phyloP scores from a whole-genome alignment of 2,888 invertebrate species.

The Drosophila barbarae region DNA sequence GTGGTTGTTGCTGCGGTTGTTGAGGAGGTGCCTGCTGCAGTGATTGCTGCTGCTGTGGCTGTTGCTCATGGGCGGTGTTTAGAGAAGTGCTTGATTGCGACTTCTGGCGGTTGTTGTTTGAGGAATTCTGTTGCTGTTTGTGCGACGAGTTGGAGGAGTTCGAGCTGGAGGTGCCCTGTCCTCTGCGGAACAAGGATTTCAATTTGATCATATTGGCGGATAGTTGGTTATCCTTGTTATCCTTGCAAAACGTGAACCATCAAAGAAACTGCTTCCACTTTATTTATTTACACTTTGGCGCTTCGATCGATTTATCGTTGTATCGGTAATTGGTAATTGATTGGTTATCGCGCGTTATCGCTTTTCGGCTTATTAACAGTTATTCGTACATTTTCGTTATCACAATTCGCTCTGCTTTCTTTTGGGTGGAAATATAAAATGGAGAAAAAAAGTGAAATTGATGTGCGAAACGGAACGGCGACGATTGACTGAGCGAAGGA shows the following conservation, averaged over 20 bases:
- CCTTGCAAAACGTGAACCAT: constrained; percentile 66
- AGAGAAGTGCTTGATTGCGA: constrained; percentile 76
- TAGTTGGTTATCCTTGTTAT: constrained; percentile 12
- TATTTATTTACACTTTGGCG: neutral
- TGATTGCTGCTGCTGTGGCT: constrained; percentile 36
- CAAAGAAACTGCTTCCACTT: constrained; percentile 39
- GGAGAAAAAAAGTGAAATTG: constrained; percentile 50
- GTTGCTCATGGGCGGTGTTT: constrained; percentile 71
- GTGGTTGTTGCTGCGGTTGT: too few species aligned
- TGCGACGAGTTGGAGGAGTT: constrained; percentile 71
- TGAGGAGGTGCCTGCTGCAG: too few species aligned
- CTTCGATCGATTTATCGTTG: neutral
- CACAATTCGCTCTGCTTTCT: constrained; percentile 37
- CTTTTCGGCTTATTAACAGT: constrained; percentile 22
- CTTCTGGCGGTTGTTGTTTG: constrained; percentile 74
- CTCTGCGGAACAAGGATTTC: constrained; percentile 95
- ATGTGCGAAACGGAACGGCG: constrained; percentile 40
- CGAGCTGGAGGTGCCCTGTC: constrained; percentile 82
- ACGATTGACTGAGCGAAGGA: constrained; percentile 22
- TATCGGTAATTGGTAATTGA: constrained; percentile 21
- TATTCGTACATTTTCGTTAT: constrained; percentile 34
- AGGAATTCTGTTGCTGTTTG: constrained; percentile 60
- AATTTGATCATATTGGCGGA: constrained; percentile 90
- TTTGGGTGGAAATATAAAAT: constrained; percentile 1
- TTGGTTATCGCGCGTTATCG: constrained; percentile 37